Evolutionary conservation across 1,140 invertebrate genomes (phyloP), one percentile per base, ranked within the genome.

Genomic region (Danaus plexippus): DNA sequence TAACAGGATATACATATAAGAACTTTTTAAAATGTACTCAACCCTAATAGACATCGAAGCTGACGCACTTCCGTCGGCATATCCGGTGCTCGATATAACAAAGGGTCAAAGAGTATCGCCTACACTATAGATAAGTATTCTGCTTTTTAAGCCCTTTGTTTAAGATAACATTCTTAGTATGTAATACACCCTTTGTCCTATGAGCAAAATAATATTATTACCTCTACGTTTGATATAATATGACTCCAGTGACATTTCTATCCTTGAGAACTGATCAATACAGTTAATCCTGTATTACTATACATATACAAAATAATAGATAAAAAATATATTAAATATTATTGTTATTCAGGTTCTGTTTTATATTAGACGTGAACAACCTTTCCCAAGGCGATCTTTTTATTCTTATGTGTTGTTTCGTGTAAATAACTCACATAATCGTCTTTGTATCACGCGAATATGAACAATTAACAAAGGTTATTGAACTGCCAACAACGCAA

Each of bases 41-140:
- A 44, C 63, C 59, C 62, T 64, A 61, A 54, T 54, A 52, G 57
- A 63, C 59, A 72, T 68, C 67, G 61, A 59, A 67, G 48, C 67
- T 73, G 71, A 72, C 73, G 73, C 71, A 75, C 71, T 82, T 82
- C 80, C 79, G 74, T 74, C 75, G 64, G 73, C 71, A 73, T 74
- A 80, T 81, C 81, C 81, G 79, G 73, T 69, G 66, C 65, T 56
- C 64, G 73, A 75, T 77, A 80, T 32, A 79, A 83, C 77, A 83
- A 85, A 83, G 80, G 78, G 82, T 83, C 80, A 81, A 77, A 81
- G 77, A 69, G 71, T 72, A 83, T 83, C 81, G 13, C 22, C 53
- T 58, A 59, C 56, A 52, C 18, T 42, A 48, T 43, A 18, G 9
- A 54, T 13, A 32, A 32, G 2, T 32, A 32, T 32, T 32, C 22